Evolutionary conservation across 2,113 vertebrate genomes (phyloP).

Genomic region (Ailuropoda melanoleuca): DNA sequence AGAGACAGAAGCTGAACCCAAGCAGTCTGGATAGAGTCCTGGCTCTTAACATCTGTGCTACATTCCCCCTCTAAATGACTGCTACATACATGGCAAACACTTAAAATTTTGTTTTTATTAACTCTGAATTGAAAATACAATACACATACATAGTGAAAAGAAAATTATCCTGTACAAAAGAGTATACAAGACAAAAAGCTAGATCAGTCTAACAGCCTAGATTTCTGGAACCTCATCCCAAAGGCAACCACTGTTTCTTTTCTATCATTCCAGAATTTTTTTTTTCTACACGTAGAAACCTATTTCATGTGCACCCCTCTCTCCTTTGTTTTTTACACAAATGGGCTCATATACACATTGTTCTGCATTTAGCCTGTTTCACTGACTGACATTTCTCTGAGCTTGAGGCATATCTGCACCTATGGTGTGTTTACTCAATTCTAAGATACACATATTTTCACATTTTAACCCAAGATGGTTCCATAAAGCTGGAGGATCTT

Average conservation of each 20-base stretch:
- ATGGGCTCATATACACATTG: neutral
- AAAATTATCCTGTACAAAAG: neutral
- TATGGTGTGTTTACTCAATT: neutral
- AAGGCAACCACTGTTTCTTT: constrained; percentile 35
- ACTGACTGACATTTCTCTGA: neutral
- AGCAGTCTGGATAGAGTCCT: neutral
- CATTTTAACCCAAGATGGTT: neutral
- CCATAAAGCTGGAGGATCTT: constrained; percentile 8
- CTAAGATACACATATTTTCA: constrained; percentile 33
- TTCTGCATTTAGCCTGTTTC: constrained; percentile 14
- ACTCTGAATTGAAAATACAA: constrained; percentile 35
- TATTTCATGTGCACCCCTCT: neutral
- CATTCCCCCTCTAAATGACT: neutral
- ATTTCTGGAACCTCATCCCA: constrained; percentile 12
- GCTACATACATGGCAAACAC: neutral
- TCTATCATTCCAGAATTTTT: neutral
- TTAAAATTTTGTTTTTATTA: neutral
- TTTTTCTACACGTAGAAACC: constrained; percentile 20
- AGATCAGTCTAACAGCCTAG: neutral
- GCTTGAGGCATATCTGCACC: neutral
- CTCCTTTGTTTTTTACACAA: neutral
- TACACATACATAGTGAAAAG: neutral
- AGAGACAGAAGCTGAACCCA: neutral
- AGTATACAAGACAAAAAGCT: constrained; percentile 10
- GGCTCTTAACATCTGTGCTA: neutral